These are phyloP conservation scores for Meriones unguiculatus DNA, from an alignment of 2,113 vertebrate genomes.

Conservation along the genomic window DNA sequence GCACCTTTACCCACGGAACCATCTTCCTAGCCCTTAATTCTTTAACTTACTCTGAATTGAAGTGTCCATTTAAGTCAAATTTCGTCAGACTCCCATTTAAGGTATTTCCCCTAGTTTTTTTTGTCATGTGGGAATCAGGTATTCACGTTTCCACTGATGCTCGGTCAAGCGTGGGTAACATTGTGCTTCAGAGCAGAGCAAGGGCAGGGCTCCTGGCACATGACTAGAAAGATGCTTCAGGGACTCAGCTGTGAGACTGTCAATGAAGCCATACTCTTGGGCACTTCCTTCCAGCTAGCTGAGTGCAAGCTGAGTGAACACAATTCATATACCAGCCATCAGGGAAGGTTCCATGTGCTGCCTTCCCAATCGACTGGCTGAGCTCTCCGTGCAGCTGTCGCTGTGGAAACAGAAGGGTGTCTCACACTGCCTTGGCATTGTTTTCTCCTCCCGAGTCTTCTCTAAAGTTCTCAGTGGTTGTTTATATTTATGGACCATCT, in stretches of 20 bases:
- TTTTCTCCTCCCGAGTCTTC: neutral
- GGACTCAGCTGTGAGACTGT: neutral
- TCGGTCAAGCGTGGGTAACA: neutral
- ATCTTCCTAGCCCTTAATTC: neutral
- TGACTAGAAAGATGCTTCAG: neutral
- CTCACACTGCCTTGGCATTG: no score
- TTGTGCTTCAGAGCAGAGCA: neutral
- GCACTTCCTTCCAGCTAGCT: neutral
- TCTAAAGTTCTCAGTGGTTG: neutral
- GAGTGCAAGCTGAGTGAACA: neutral
- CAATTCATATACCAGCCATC: neutral
- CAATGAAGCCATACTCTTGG: neutral
- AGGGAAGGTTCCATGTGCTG: neutral
- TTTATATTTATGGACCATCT: neutral
- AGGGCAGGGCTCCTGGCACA: neutral
- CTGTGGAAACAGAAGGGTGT: neutral
- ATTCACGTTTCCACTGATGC: neutral
- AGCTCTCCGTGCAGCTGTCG: no score
- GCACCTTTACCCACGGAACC: neutral
- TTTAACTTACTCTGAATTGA: neutral
- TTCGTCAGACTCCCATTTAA: neutral
- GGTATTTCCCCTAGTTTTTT: neutral
- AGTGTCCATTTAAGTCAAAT: neutral
- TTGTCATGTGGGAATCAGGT: neutral
- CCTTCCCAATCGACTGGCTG: neutral